These are phyloP conservation scores for Rousettus leschenaultii DNA, from an alignment of 2,113 vertebrate species.

Conservation along the genomic window DNA sequence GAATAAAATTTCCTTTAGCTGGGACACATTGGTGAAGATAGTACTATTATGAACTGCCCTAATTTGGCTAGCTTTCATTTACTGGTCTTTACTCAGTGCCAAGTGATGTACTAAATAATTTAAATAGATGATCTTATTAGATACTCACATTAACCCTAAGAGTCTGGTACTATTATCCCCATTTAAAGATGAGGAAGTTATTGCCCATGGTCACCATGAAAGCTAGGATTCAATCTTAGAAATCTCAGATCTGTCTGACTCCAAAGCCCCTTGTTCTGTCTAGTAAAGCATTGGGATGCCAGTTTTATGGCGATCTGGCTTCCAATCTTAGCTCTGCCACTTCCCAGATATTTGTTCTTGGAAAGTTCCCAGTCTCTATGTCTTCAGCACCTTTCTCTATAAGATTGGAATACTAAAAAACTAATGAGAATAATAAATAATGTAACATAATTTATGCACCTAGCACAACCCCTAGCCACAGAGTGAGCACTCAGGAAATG, in stretches of 20 bases:
- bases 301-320: neutral
- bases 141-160: slow-evolving; percentile 43
- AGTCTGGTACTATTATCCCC: slow-evolving; percentile 77
- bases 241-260: neutral
- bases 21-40: neutral
- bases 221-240: neutral
- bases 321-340: neutral
- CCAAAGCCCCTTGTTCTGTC: neutral
- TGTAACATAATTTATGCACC: neutral
- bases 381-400: neutral
- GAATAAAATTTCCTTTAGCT: neutral
- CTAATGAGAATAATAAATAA: neutral
- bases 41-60: neutral
- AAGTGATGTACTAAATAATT: neutral
- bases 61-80: neutral
- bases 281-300: neutral
- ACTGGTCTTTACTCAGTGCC: neutral
- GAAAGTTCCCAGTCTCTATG: neutral
- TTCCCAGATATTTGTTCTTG: neutral
- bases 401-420: neutral
- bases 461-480: neutral
- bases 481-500: neutral
- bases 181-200: slow-evolving; percentile 58
- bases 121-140: neutral
- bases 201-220: neutral